Conservation (phyloP, 2,888 invertebrate genomes). For the Mimumesa dahlbomi region DNA sequence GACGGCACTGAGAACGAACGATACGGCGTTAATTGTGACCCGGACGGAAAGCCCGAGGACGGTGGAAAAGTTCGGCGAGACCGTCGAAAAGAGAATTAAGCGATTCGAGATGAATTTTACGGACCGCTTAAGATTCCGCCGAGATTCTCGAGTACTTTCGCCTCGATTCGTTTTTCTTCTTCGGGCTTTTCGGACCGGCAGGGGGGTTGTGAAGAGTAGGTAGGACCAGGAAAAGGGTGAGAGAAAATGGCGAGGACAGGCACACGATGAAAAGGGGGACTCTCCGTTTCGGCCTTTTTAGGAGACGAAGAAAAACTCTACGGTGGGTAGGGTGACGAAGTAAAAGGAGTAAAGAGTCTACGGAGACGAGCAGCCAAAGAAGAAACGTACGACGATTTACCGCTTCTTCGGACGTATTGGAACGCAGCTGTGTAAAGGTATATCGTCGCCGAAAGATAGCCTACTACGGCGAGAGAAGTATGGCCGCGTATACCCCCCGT, state of each 20-base stretch:
- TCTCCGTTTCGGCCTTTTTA: slow-evolving; percentile 57
- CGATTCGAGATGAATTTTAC: slow-evolving; percentile 63
- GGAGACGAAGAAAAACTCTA: slow-evolving; percentile 48
- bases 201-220: too few relatives aligned
- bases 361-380: slow-evolving; percentile 45
- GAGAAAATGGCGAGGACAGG: slow-evolving; percentile 18
- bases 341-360: slow-evolving; percentile 46
- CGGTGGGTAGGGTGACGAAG: slow-evolving; percentile 50
- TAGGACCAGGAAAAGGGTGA: slow-evolving; percentile 19
- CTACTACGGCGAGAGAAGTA: slow-evolving; percentile 28
- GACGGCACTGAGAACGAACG: slow-evolving; percentile 34
- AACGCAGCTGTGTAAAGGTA: slow-evolving; percentile 37
- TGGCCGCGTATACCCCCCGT: slow-evolving; percentile 10
- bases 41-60: slow-evolving; percentile 34
- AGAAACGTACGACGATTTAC: slow-evolving; percentile 55
- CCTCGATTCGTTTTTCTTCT: slow-evolving; percentile 51
- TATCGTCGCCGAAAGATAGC: slow-evolving; percentile 26
- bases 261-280: slow-evolving; percentile 15
- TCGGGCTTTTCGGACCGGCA: slow-evolving; percentile 27
- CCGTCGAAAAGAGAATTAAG: slow-evolving; percentile 60
- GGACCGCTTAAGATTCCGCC: slow-evolving; percentile 62
- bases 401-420: slow-evolving; percentile 58
- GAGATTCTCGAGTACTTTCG: slow-evolving; percentile 58
- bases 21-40: slow-evolving; percentile 58
- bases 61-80: slow-evolving; percentile 43